A percentile compares a stretch with the other conserved stretches of the same genome.
These are phyloP conservation scores for Argynnis bischoffii DNA, from an alignment of 2,888 invertebrate species.

Conservation along the genomic window DNA sequence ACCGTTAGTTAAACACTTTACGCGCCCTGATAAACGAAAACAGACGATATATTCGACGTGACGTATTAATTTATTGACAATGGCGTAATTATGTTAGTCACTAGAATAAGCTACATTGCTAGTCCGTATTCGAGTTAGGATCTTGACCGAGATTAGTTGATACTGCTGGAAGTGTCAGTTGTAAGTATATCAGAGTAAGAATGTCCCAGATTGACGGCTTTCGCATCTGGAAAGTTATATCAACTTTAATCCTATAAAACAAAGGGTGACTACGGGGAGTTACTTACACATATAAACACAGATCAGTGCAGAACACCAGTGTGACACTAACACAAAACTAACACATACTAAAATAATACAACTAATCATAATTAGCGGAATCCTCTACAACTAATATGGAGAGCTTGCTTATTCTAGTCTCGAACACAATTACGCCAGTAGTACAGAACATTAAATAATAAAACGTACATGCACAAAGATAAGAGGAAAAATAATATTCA, in stretches of 20 bases:
- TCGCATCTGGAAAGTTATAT: constrained; percentile 72
- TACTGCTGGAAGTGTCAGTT: constrained; percentile 60
- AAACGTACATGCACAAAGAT: constrained; percentile 56
- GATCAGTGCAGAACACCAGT: constrained; percentile 56
- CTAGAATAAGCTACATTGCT: constrained; percentile 44
- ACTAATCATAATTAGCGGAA: constrained; percentile 38
- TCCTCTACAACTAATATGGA: constrained; percentile 39
- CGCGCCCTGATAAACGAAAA: constrained; percentile 73
- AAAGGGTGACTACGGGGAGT: constrained; percentile 40
- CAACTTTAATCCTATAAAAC: constrained; percentile 42
- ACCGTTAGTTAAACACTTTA: constrained; percentile 52
- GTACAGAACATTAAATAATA: constrained; percentile 45
- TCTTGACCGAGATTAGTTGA: constrained; percentile 54
- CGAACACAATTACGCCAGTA: constrained; percentile 76
- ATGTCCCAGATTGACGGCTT: constrained; percentile 61
- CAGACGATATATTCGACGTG: constrained; percentile 54
- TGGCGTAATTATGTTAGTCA: constrained; percentile 73
- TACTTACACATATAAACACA: constrained; percentile 43
- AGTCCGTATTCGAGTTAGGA: constrained; percentile 44
- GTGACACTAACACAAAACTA: constrained; percentile 43
- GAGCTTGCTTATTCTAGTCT: constrained; percentile 44
- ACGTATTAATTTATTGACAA: constrained; percentile 50
- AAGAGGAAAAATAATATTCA: constrained; percentile 18
- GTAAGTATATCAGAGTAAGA: constrained; percentile 58
- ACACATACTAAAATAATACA: constrained; percentile 29